phyloP scores from a whole-genome alignment of 2,888 invertebrate genomes.

The Oscheius sp. region DNA sequence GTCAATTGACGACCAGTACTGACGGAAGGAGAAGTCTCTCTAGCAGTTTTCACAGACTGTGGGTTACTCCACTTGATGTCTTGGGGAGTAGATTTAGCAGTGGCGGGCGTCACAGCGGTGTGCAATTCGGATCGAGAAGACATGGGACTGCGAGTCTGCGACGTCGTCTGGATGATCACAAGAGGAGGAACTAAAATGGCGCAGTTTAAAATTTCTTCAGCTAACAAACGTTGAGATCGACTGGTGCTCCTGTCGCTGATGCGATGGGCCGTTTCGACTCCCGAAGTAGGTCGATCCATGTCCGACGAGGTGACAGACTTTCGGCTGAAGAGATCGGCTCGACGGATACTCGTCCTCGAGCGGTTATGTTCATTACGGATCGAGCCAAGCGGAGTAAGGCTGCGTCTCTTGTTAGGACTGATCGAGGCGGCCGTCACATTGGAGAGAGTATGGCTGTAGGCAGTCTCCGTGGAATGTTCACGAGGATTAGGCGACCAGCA shows the following conservation, averaged over 20 bases:
- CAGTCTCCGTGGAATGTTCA: slow-evolving; percentile 10
- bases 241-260: background rate
- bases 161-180: slow-evolving; percentile 7
- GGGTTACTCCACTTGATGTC: too few relatives aligned
- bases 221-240: background rate
- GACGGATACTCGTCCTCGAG: slow-evolving; percentile 7
- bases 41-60: background rate
- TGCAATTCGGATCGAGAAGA: background rate
- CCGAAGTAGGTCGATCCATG: slow-evolving; percentile 3
- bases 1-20: background rate
- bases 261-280: background rate
- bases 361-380: slow-evolving; percentile 1
- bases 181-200: background rate
- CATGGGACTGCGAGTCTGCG: background rate
- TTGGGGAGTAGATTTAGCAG: background rate
- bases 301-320: background rate
- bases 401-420: slow-evolving; percentile 4
- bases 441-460: slow-evolving; percentile 15
- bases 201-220: too few relatives aligned
- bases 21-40: too few relatives aligned
- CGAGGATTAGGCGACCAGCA: slow-evolving; percentile 1
- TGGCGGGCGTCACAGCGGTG: background rate
- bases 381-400: background rate
- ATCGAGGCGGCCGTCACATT: slow-evolving; percentile 2
- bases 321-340: slow-evolving; percentile 7